These are phyloP conservation scores for Parnassius mnemosyne DNA, from an alignment of 2,888 invertebrate species.

Conservation along the genomic window DNA sequence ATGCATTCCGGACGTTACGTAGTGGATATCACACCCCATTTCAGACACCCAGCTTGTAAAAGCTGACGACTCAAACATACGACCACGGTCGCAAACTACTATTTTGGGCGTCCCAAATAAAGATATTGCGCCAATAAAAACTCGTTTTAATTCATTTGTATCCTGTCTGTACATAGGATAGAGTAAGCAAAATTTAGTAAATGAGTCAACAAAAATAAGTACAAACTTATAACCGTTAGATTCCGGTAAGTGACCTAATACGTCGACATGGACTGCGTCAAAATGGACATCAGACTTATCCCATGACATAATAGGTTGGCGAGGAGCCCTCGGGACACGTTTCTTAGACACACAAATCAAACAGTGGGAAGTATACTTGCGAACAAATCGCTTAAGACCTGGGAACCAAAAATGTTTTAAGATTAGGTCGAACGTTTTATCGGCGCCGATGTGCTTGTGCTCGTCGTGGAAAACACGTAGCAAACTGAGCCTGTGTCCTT, in stretches of 20 bases:
- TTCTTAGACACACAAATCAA: too few relatives aligned
- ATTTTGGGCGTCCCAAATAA: conserved; percentile 26
- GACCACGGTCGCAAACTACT: conserved; percentile 22
- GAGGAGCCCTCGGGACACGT: too few relatives aligned
- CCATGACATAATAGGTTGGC: neutral
- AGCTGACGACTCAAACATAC: conserved; percentile 22
- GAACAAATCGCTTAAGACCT: neutral
- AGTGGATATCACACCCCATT: conserved; percentile 25
- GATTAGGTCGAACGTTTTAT: neutral
- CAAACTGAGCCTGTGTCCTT: too few relatives aligned
- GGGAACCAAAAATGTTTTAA: neutral
- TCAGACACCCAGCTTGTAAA: conserved; percentile 17
- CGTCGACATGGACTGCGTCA: neutral
- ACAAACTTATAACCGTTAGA: neutral
- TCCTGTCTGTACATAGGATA: conserved; percentile 34
- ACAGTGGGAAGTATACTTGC: too few relatives aligned
- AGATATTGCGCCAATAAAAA: conserved; percentile 14
- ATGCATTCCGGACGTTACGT: conserved; percentile 17
- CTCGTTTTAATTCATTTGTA: conserved; percentile 20
- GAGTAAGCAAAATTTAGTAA: neutral
- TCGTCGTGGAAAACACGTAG: neutral
- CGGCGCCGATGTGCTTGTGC: neutral
- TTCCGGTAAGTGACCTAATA: neutral
- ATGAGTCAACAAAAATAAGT: neutral
- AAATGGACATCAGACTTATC: neutral